Evolutionary conservation across 2,888 invertebrate genomes (phyloP), one percentile per base, ranked within the genome.

Genomic region (Leptarthrus brevirostris): DNA sequence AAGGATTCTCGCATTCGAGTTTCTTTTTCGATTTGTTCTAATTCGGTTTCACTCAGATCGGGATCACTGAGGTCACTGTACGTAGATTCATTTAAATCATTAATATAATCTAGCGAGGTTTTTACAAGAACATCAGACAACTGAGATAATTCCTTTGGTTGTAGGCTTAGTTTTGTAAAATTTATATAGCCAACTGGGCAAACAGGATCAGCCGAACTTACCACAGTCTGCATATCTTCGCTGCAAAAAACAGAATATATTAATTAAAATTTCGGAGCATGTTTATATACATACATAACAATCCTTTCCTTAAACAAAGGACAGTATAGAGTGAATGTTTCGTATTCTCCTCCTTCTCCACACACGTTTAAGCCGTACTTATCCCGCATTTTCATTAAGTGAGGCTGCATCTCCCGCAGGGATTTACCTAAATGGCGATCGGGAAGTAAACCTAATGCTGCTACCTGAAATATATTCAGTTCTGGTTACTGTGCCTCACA

Each of bases 271-370:
- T 53, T 0, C 26, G 16, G 20, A 66, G 20, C 26, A 40, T 81
- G 91, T 94, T 30, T 1, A 30, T 6, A 30, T 40, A 40, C 47
- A 92, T 87, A 96, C 96, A 97, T 89, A 79, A 93, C 89, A 85
- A 98, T 92, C 82, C 90, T 90, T 85, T 95, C 95, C 83, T 90
- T 92, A 86, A 97, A 98, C 76, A 99, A 87, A 4, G 98, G 98
- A 86, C 98, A 98, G 87, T 99, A 97, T 76, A 98, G 87, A 5
- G 97, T 97, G 83, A 99, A 94, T 30, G 98, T 96, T 87, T 99
- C 99, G 83, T 97, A 99, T 86, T 99, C 99, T 70, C 99, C 99
- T 56, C 99, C 99, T 87, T 99, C 99, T 18, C 99, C 99, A 86
- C 97, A 98, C 49, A 97, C 91, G 87, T 97, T 96, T 77, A 97